A percentile compares a stretch with the other conserved stretches of the same genome.
Conservation (phyloP, 2,888 invertebrate genomes). For the Euclidia mi region DNA sequence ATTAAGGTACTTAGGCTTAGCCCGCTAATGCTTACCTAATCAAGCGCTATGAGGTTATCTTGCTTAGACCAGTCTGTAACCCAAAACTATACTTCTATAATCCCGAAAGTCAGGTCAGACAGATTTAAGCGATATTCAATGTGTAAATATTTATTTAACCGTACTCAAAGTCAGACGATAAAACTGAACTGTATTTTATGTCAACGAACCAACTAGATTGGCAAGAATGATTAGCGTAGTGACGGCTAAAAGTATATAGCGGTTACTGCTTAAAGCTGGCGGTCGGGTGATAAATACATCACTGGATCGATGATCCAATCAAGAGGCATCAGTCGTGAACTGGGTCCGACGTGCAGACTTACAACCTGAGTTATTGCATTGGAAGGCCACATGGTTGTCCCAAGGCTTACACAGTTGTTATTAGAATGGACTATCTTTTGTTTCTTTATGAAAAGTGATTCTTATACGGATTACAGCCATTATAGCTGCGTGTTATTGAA, state of each 20-base stretch:
- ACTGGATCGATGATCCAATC: conserved; percentile 57
- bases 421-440: conserved; percentile 23
- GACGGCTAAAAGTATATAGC: conserved; percentile 36
- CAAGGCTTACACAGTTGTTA: conserved; percentile 32
- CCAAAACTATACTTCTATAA: no score
- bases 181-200: conserved; percentile 1
- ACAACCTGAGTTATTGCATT: conserved; percentile 52
- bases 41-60: no score
- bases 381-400: conserved; percentile 21
- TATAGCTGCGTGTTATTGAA: no score
- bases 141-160: no score
- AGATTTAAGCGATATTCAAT: no score
- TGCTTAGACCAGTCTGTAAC: no score
- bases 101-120: no score
- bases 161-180: neutral
- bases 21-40: no score
- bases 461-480: no score
- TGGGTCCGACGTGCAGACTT: conserved; percentile 49
- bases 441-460: neutral
- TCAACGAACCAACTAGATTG: conserved; percentile 9
- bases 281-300: conserved; percentile 52
- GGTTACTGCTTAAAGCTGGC: conserved; percentile 30
- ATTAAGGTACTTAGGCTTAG: no score
- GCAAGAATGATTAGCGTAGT: conserved; percentile 21
- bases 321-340: conserved; percentile 54